Conservation (phyloP, 2,797 vertebrate genomes). For the Bovichtus variegatus region DNA sequence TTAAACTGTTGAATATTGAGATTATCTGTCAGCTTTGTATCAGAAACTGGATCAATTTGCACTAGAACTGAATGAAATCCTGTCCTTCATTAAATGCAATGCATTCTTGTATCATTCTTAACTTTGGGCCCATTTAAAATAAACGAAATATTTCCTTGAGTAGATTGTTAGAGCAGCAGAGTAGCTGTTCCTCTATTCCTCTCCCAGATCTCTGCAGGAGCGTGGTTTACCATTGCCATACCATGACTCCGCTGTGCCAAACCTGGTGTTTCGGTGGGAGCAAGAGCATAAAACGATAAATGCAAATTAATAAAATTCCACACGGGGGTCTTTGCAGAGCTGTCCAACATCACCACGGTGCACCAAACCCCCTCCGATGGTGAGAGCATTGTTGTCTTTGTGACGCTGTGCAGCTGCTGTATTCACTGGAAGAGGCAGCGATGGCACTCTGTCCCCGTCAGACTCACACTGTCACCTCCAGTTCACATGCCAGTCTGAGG, state of each 20-base stretch:
- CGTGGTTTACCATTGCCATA: conserved; percentile 4
- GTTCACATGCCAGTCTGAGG: conserved; percentile 29
- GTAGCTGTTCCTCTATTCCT: neutral
- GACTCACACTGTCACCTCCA: conserved; percentile 50
- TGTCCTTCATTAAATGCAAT: no score
- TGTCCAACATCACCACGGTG: conserved; percentile 69
- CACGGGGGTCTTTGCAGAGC: conserved; percentile 70
- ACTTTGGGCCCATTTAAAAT: neutral
- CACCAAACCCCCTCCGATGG: conserved; percentile 41
- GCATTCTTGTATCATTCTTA: neutral
- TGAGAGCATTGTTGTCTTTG: conserved; percentile 80
- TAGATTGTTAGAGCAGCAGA: conserved; percentile 4
- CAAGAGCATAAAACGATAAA: conserved; percentile 70
- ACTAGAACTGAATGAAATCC: neutral
- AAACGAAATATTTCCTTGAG: neutral
- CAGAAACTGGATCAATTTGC: neutral
- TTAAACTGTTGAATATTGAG: conserved; percentile 2
- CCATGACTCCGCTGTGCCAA: conserved; percentile 59
- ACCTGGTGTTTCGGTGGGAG: conserved; percentile 54
- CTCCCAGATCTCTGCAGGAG: conserved; percentile 35
- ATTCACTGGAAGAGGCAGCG: conserved; percentile 58
- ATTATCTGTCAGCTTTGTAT: neutral
- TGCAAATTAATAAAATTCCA: conserved; percentile 80
- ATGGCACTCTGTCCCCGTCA: conserved; percentile 29
- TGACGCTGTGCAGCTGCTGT: conserved; percentile 80